These are phyloP conservation scores for Pimpla rufipes DNA, from an alignment of 2,888 invertebrate species.

Conservation along the genomic window DNA sequence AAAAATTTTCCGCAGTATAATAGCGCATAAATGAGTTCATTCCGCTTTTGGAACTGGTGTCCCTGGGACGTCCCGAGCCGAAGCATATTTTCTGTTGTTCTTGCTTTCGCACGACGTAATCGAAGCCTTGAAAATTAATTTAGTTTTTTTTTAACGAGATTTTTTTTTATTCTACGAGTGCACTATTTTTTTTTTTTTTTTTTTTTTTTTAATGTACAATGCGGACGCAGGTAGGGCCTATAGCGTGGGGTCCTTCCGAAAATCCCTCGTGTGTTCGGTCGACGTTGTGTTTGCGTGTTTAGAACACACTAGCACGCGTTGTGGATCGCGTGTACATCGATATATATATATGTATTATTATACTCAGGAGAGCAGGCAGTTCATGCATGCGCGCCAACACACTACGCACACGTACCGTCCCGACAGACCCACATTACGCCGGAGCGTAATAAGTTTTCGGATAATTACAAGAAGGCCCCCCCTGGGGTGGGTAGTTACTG, in stretches of 20 bases:
- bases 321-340: slow-evolving; percentile 65
- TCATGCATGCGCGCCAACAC: slow-evolving; percentile 66
- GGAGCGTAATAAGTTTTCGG: slow-evolving; percentile 60
- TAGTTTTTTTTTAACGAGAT: not conserved
- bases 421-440: slow-evolving; percentile 74
- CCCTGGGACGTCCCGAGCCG: slow-evolving; percentile 78
- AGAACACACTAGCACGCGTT: slow-evolving; percentile 36
- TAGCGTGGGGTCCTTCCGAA: slow-evolving; percentile 37
- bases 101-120: slow-evolving; percentile 77
- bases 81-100: slow-evolving; percentile 80
- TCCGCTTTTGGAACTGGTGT: slow-evolving; percentile 75
- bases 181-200: not conserved
- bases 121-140: slow-evolving; percentile 73
- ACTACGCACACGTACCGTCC: slow-evolving; percentile 73
- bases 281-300: slow-evolving; percentile 40
- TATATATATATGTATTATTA: slow-evolving; percentile 55
- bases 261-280: slow-evolving; percentile 20
- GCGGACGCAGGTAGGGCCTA: slow-evolving; percentile 38
- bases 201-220: not conserved
- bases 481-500: slow-evolving; percentile 6
- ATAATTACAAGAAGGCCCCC: slow-evolving; percentile 61
- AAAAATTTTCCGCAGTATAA: slow-evolving; percentile 75
- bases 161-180: not conserved
- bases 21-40: slow-evolving; percentile 79
- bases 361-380: slow-evolving; percentile 37